These are phyloP conservation scores for Oligia fasciuncula DNA, from an alignment of 2,888 invertebrate species.

Conservation along the genomic window DNA sequence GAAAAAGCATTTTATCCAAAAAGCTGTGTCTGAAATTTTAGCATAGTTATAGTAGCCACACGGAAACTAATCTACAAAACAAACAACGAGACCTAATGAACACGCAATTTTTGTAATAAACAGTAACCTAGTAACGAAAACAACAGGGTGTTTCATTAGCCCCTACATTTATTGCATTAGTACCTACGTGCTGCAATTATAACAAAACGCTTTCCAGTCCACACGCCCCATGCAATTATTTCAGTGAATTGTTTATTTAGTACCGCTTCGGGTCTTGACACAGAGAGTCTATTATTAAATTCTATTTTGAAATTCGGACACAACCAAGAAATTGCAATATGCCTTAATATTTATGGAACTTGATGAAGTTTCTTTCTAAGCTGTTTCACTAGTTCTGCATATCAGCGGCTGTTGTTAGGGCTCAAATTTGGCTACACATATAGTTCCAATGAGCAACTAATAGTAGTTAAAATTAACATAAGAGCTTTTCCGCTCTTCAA, in stretches of 20 bases:
- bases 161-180: not conserved
- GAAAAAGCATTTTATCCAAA: not conserved
- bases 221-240: slow-evolving; percentile 35
- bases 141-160: slow-evolving; percentile 33
- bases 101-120: slow-evolving; percentile 16
- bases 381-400: not conserved
- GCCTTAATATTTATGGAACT: slow-evolving; percentile 8
- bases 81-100: slow-evolving; percentile 27
- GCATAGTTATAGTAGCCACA: not conserved
- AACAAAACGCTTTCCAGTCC: slow-evolving; percentile 22
- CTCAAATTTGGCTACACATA: not conserved
- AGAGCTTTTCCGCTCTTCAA: slow-evolving; percentile 2
- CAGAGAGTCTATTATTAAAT: slow-evolving; percentile 34
- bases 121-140: slow-evolving; percentile 27
- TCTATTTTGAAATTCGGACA: slow-evolving; percentile 7
- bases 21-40: not conserved
- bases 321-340: slow-evolving; percentile 3
- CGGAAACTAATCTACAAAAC: slow-evolving; percentile 10
- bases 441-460: not conserved
- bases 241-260: slow-evolving; percentile 43
- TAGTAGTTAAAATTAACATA: not conserved
- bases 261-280: slow-evolving; percentile 12
- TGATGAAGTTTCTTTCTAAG: not conserved
- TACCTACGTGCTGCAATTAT: slow-evolving; percentile 42
- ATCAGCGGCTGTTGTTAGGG: not conserved